Percentiles rank a stretch among this genome's conserved stretches.
phyloP scores from a whole-genome alignment of 1,140 invertebrate genomes.

The Panonychus citri region DNA sequence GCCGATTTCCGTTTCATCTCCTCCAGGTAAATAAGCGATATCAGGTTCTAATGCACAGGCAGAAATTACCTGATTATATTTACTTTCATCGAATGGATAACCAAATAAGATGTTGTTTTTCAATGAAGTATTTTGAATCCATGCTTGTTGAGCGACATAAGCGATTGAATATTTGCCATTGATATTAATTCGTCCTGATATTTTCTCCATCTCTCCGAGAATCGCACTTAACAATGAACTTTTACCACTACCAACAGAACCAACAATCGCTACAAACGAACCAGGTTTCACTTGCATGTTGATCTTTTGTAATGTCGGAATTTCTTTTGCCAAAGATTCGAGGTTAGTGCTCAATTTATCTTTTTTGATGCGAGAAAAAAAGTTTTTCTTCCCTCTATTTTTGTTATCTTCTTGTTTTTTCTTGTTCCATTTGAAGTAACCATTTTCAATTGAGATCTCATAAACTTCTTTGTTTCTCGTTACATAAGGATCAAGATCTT shows the following conservation, averaged over 20 bases:
- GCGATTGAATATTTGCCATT: constrained; percentile 17
- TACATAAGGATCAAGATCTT: constrained; percentile 21
- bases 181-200: constrained; percentile 13
- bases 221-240: background rate
- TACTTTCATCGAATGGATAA: constrained; percentile 19
- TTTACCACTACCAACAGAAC: background rate
- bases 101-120: constrained; percentile 35
- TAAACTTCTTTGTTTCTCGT: constrained; percentile 15
- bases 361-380: background rate
- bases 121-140: constrained; percentile 32
- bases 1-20: constrained; percentile 14
- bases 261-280: constrained; percentile 9
- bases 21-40: constrained; percentile 20
- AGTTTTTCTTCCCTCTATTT: background rate
- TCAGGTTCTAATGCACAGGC: constrained; percentile 20
- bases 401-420: background rate
- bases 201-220: background rate
- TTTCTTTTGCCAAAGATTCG: background rate
- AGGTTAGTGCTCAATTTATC: background rate
- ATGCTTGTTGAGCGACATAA: constrained; percentile 32
- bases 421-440: constrained; percentile 13
- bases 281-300: constrained; percentile 16
- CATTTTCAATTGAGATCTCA: constrained; percentile 13
- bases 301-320: constrained; percentile 12
- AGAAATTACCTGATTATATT: constrained; percentile 21